Evolutionary conservation across 1,140 invertebrate species (phyloP).

Genomic region (Drosophila yakuba): DNA sequence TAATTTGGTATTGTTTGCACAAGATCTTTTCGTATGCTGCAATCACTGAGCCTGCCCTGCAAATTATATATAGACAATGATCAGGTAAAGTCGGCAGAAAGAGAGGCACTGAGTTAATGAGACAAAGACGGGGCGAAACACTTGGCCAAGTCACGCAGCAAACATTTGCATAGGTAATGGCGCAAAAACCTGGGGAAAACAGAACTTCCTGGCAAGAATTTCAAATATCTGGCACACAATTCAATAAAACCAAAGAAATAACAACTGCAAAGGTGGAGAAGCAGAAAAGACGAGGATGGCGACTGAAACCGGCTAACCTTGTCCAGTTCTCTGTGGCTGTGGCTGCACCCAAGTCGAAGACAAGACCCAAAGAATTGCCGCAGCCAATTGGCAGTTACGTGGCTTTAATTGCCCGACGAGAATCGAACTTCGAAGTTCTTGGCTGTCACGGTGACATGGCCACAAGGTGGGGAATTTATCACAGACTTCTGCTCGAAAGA

Average conservation of each 20-base stretch:
- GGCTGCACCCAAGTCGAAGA: constrained; percentile 71
- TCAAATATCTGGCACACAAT: constrained; percentile 78
- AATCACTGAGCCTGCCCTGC: constrained; percentile 34
- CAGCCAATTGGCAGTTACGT: constrained; percentile 72
- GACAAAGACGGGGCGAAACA: constrained; percentile 14
- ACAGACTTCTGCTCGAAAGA: neutral
- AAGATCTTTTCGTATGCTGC: constrained; percentile 60
- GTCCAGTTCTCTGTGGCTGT: constrained; percentile 50
- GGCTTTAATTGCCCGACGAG: constrained; percentile 61
- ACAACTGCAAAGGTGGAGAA: constrained; percentile 27
- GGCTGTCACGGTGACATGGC: constrained; percentile 60
- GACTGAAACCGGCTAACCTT: constrained; percentile 73
- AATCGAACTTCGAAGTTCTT: constrained; percentile 32
- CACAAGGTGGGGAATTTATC: constrained; percentile 45
- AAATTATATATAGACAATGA: constrained; percentile 70
- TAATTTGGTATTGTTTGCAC: constrained; percentile 69
- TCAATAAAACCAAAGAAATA: constrained; percentile 64
- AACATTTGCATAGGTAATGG: constrained; percentile 65
- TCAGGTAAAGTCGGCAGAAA: constrained; percentile 36
- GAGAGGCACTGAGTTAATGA: constrained; percentile 1
- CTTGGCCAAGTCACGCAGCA: constrained; percentile 68
- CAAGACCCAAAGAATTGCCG: constrained; percentile 69
- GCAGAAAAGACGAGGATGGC: constrained; percentile 21
- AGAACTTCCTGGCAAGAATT: constrained; percentile 73
- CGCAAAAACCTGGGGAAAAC: constrained; percentile 27